These are phyloP conservation scores for Sylvilagus floridanus DNA, from an alignment of 2,797 vertebrate species.

Conservation along the genomic window DNA sequence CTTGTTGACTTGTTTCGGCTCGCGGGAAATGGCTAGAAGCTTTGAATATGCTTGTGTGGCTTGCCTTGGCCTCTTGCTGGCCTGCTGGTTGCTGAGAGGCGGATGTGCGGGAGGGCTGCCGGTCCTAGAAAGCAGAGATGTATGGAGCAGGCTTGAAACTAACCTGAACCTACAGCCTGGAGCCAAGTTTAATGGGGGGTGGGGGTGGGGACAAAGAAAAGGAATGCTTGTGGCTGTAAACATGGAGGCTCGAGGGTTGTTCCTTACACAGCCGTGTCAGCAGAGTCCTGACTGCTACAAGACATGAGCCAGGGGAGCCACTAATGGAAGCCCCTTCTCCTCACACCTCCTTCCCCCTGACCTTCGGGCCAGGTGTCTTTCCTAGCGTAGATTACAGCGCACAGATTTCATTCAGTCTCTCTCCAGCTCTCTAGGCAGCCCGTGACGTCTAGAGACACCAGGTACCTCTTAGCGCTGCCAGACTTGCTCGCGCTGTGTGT, in stretches of 20 bases:
- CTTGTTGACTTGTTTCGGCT: slow-evolving; percentile 45
- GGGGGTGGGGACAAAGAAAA: background rate
- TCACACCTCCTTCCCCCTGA: background rate
- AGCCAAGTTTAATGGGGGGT: background rate
- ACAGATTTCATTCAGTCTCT: background rate
- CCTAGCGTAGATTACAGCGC: background rate
- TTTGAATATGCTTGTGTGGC: slow-evolving; percentile 5
- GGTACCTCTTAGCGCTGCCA: no score
- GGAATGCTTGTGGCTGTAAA: background rate
- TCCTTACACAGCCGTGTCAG: slow-evolving; percentile 5
- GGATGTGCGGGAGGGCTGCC: background rate
- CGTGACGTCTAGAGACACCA: background rate
- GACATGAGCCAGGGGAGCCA: background rate
- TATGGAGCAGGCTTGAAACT: background rate
- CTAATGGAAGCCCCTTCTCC: background rate
- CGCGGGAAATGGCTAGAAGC: background rate
- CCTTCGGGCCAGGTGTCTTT: background rate
- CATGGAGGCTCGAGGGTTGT: background rate
- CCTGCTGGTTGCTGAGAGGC: background rate
- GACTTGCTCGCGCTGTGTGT: background rate
- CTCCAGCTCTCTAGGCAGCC: background rate
- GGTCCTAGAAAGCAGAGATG: background rate
- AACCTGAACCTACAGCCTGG: background rate
- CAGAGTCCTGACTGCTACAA: slow-evolving; percentile 11
- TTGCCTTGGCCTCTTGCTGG: background rate